Evolutionary conservation across 2,113 vertebrate species (phyloP), one percentile per base, ranked within the genome.

Genomic region (Zosterops hypoxanthus): DNA sequence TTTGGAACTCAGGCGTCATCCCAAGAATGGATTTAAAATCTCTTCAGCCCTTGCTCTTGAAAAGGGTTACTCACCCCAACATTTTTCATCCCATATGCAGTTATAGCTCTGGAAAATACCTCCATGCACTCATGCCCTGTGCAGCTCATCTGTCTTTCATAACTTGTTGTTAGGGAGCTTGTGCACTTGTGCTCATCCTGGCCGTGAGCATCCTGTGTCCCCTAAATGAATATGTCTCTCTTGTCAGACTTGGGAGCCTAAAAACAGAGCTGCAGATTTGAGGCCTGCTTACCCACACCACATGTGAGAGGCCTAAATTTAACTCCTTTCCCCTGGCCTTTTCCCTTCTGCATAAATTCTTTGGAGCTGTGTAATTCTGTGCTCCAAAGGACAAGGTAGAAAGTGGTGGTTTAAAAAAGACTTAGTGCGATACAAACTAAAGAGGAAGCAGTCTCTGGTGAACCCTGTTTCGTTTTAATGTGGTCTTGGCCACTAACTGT

Each of bases 241-340:
- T 49, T 85, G 78, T 94, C 84, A 87, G 50, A 49, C 73, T 75
- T 50, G 12, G 21, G 57, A 91, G 42, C 91, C 70, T 72, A 76
- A 92, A 92, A 81, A 47, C 76, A 68, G 79, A 92, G 86, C 72
- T 90, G 33, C 53, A 88, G 34, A 92, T 80, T 64, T 63, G 76
- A 93, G 82, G 68, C 56, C 93, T 82, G 4, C 86, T 91, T 87
- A 87, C 21, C 64, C 72, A 29, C 25, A 60, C 63, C 17, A 4
- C 57, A 50, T 77, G 60, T 81, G 75, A 75, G 64, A 91, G 94
- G 64, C 71, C 91, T 94, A 91, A 94, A 88, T 78, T 94, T 95
- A 95, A 71, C 52, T 95, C 56, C 66, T 88, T 88, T 85, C 56
- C 55, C 41, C 15, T 2, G 23, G 60, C n/a, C 19, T 83, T 85